phyloP scores from a whole-genome alignment of 1,140 invertebrate species.

The Antheraea mylitta region DNA sequence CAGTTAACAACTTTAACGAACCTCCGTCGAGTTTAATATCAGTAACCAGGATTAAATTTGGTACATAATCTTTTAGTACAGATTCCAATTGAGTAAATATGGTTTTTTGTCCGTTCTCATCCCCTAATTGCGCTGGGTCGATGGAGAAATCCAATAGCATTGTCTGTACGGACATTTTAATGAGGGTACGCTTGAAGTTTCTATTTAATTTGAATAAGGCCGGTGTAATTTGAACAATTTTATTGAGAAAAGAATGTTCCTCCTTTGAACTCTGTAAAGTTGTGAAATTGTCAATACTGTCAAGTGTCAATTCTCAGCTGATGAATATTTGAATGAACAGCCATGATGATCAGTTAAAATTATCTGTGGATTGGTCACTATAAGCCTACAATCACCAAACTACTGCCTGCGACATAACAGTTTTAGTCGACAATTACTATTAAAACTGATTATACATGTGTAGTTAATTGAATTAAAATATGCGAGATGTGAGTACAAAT shows the following conservation, averaged over 20 bases:
- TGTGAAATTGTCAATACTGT: neutral
- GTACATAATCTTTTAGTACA: slow-evolving; percentile 84
- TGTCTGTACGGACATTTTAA: slow-evolving; percentile 88
- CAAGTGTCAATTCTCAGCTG: neutral
- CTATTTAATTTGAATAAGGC: neutral
- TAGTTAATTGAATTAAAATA: no score
- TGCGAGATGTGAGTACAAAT: no score
- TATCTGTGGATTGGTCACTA: no score
- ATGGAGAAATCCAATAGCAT: slow-evolving; percentile 90
- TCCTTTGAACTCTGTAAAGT: neutral
- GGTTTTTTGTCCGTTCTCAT: slow-evolving; percentile 82
- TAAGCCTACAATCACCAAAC: no score
- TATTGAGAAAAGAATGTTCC: neutral
- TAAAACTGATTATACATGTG: no score
- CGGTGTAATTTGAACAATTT: neutral
- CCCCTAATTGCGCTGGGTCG: slow-evolving; percentile 82
- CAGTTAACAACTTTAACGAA: slow-evolving; percentile 83
- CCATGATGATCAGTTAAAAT: no score
- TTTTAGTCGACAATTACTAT: no score
- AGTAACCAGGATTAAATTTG: slow-evolving; percentile 82
- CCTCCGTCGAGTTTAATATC: slow-evolving; percentile 83
- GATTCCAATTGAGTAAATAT: slow-evolving; percentile 83
- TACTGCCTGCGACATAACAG: no score
- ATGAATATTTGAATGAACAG: neutral
- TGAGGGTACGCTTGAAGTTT: slow-evolving; percentile 5